phyloP scores from a whole-genome alignment of 1,140 invertebrate species.

The Drosophila ambigua region DNA sequence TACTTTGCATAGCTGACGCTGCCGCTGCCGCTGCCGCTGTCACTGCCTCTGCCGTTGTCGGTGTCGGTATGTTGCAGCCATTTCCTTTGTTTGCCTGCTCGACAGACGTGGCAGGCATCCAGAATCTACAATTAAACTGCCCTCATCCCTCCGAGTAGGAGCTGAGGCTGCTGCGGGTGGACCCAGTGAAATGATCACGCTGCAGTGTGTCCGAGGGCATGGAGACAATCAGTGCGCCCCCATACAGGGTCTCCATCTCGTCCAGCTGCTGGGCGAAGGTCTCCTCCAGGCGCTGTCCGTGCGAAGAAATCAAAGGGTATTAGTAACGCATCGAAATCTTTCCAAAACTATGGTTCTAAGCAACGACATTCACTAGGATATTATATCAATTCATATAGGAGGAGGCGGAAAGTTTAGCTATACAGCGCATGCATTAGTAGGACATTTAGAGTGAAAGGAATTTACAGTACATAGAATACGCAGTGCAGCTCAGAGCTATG shows the following conservation, averaged over 20 bases:
- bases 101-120: slow-evolving; percentile 36
- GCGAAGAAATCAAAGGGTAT: slow-evolving; percentile 13
- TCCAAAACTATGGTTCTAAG: neutral
- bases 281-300: slow-evolving; percentile 91
- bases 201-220: slow-evolving; percentile 87
- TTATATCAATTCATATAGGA: slow-evolving; percentile 19
- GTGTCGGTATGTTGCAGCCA: slow-evolving; percentile 5
- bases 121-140: neutral
- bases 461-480: slow-evolving; percentile 40
- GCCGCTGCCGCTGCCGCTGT: slow-evolving; percentile 12
- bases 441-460: slow-evolving; percentile 31
- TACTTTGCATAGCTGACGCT: slow-evolving; percentile 46
- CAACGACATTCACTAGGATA: slow-evolving; percentile 41
- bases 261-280: slow-evolving; percentile 92
- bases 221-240: slow-evolving; percentile 85
- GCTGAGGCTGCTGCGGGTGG: slow-evolving; percentile 89
- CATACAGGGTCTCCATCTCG: slow-evolving; percentile 92
- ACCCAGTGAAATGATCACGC: slow-evolving; percentile 85
- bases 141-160: slow-evolving; percentile 84
- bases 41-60: too few species aligned
- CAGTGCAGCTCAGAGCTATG: slow-evolving; percentile 17
- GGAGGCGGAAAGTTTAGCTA: slow-evolving; percentile 10
- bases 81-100: slow-evolving; percentile 45
- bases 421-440: slow-evolving; percentile 49
- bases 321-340: neutral